Evolutionary conservation across 2,113 vertebrate genomes (phyloP), one percentile per base, ranked within the genome.

Genomic region (Gracilinanus agilis): DNA sequence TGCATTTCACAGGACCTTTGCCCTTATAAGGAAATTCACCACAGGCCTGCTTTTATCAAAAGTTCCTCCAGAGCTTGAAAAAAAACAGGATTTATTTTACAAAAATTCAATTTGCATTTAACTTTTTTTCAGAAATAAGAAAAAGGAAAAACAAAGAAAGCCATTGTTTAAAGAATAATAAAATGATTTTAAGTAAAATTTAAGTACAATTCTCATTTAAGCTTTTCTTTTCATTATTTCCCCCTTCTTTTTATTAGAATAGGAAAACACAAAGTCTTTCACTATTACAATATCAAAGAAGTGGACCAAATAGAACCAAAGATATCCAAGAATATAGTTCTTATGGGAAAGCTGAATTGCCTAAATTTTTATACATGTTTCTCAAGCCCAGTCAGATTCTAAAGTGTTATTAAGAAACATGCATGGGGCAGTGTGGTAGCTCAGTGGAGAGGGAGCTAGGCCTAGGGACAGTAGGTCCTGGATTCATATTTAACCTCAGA

Each of bases 161-260:
- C 34, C 4, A 53, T 44, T 0, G 0, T 16, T 12, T 29, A 90
- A 44, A 61, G 24, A 89, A 55, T 24, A 55, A 89, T 0, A 6
- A 13, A 16, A 55, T 53, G 24, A 61, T n/a, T 93, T 93, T 90
- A 58, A 94, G 44, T 19, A 88, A 53, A 93, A 54, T n/a, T 49
- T 9, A 29, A 44, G 29, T 29, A 90, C 34, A 24, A 54, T 12
- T 54, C 55, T 56, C 49, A 44, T 10, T 58, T 34, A 91, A 44
- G 44, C 24, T 12, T 53, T 92, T 88, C 54, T 90, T 54, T 90
- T 88, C 40, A 88, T 27, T 24, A 53, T 44, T n/a, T 88, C 44
- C 10, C 94, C 2, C 55, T 55, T 24, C 54, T 53, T 10, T 89
- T 95, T 55, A 10, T 29, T 40, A 25, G 67, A 24, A 54, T 34